Evolutionary conservation across 1,140 invertebrate species (phyloP), one percentile per base, ranked within the genome.

Genomic region (Ostrea edulis): DNA sequence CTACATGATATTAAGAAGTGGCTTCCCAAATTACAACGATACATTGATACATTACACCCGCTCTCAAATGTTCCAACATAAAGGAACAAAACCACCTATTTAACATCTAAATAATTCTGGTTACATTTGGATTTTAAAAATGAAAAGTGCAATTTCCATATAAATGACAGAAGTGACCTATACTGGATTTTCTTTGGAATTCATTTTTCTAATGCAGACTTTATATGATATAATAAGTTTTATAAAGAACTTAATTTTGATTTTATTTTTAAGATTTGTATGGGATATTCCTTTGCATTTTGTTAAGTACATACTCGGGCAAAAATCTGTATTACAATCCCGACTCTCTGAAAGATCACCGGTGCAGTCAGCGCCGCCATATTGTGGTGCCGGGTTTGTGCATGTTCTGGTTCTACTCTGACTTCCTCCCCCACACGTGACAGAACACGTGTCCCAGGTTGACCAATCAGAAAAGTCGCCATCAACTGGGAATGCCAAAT

Each of bases 271-370:
- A n/a, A n/a, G n/a, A n/a, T n/a, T 44, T 44, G n/a, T 44, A 5
- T 44, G 5, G 35, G 35, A 5, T 44, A n/a, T 44, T 44, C 35
- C 35, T 44, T 2, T 44, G 35, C 35, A 44, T 14, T 58, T 58
- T 17, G 11, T 58, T n/a, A 62, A 7, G 14, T 20, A 62, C 55
- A 20, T 62, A 62, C 55, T 62, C 20, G 55, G 55, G n/a, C 55
- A 62, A 17, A 62, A 62, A 20, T 62, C 55, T n/a, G 55, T 62
- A n/a, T 62, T 62, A n/a, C 55, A 62, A 62, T 62, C 55, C 55
- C 55, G 55, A 62, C 17, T 62, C n/a, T 62, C 55, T 62, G 12
- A 20, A 3, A 62, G 55, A 62, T 62, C 55, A 20, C 55, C 55
- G n/a, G 55, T 20, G 20, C 55, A 62, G n/a, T 62, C 55, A 8